Evolutionary conservation across 2,888 invertebrate species (phyloP), one percentile per base, ranked within the genome.

Genomic region (Cantharis nigra): DNA sequence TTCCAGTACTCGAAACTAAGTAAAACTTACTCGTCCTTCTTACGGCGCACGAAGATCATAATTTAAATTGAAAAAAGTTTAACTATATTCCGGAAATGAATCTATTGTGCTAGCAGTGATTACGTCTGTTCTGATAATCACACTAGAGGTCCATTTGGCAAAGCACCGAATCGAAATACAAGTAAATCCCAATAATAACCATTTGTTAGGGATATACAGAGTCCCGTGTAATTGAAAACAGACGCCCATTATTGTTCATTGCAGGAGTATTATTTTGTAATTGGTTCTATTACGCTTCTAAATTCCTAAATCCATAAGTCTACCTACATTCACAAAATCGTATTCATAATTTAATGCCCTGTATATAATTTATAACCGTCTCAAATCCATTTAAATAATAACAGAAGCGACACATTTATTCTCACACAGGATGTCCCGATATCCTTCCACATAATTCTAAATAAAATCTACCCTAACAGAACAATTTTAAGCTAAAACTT

Each of bases 201-300:
- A 63, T 78, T 78, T 76, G 72, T 78, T 70, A 73, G 75, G 67
- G 63, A 72, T 75, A 72, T 70, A 70, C 72, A 75, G 69, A 69
- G 71, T 33, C 62, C 69, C 70, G 64, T 73, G 75, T 78, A 75
- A 75, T 75, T 78, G 78, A 78, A 78, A 78, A 75, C 78, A 78
- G 78, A 71, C 70, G 62, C 63, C 78, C 75, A 78, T 78, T 78
- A 78, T 75, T 75, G 78, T 75, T 70, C 76, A 73, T 63, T 76
- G 72, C 75, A 63, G 64, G 62, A 65, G 70, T 28, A 76, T 76
- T 76, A 76, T 72, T 78, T 72, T 76, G 71, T 74, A 77, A 77
- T 74, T 77, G 71, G 71, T 74, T 72, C 49, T 14, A 63, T 23
- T 16, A 20, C 72, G 16, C 67, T 23, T 69, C 71, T 49, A 75